Base-by-base conservation (phyloP, 2,888 invertebrate species). In the Trissoscelio sp. region DNA sequence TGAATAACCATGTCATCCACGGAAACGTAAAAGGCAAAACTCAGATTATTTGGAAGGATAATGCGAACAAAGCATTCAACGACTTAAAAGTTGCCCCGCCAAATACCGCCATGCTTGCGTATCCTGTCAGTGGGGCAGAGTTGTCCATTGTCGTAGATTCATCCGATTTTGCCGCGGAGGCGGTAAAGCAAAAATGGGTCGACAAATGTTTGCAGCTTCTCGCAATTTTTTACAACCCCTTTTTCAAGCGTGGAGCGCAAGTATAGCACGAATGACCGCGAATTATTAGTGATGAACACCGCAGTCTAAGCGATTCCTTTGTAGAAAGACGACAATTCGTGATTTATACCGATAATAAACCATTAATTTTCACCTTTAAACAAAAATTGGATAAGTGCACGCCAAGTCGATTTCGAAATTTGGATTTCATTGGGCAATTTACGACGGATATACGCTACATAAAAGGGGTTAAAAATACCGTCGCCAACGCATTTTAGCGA, bases 191-290 rank as follows among this genome's bases (percentile, higher is more conserved):
- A 42, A 12, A 42, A 42, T 14, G 12, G 12, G 14, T 14, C 4
- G 42, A 42, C n/a, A 7, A 14, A 3, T 2, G 2, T 14, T 42
- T n/a, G 14, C 42, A 42, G 7, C 42, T 42, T 42, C 2, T n/a
- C 42, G 3, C n/a, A n/a, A n/a, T 42, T 42, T 14, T 42, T 42
- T 7, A 42, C 42, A 42, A 42, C n/a, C n/a, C 3, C 42, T 14
- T 14, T 42, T 2, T 3, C 14, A 3, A 3, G 2, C n/a, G 7
- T 14, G 14, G 14, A 42, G n/a, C 28, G n/a, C 2, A 42, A 42
- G n/a, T 44, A 87, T 79, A 84, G 84, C 60, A 67, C 86, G 0
- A 86, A 83, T 57, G 85, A 85, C 16, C 42, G 84, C 5, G 85
- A 88, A 74, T 55, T 86, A 5, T 70, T 85, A 1, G 85, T 85